Evolutionary conservation across 2,113 vertebrate species (phyloP), one percentile per base, ranked within the genome.

Genomic region (Dicrurus megarhynchus): DNA sequence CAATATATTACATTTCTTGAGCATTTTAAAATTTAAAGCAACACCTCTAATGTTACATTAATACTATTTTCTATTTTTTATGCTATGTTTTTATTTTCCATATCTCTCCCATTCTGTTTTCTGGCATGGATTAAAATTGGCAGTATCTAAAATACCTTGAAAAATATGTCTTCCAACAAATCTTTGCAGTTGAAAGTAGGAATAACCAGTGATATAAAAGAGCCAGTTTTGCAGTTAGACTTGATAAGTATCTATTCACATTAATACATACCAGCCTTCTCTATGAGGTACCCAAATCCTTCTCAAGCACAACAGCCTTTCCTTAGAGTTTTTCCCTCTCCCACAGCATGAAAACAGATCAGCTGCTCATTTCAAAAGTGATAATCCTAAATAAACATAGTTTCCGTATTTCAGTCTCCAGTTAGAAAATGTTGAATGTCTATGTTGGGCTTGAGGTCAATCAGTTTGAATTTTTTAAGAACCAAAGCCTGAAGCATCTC

Each of bases 131-230:
- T 87, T 88, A 93, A 37, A 86, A 90, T 49, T 85, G 56, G 17
- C 44, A 90, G 46, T 79, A 89, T 87, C 81, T 92, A 78, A 93
- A 95, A 91, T 76, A 89, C 39, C 21, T 81, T 74, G 50, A 74
- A 83, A 87, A 92, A 80, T 53, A 69, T n/a, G 8, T 79, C 42
- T 93, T 91, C 56, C 26, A 85, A 65, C 57, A 87, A 91, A 85
- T 59, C 74, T 87, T 76, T 91, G 37, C 37, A 73, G 49, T 3
- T 64, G 67, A 94, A 94, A 87, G 56, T 32, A 82, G 46, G 46
- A 91, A 76, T 64, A 91, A 42, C 44, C 30, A 69, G 18, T 46
- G 37, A 79, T 68, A 57, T 42, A 56, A 71, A 57, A 78, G 21
- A 96, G 35, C 9, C 21, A 32, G 23, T 55, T 89, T 79, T 91